A percentile compares a stretch with the other conserved stretches of the same genome.
Conservation (phyloP, 2,797 vertebrate genomes). For the Odontamblyopus lacepedii region DNA sequence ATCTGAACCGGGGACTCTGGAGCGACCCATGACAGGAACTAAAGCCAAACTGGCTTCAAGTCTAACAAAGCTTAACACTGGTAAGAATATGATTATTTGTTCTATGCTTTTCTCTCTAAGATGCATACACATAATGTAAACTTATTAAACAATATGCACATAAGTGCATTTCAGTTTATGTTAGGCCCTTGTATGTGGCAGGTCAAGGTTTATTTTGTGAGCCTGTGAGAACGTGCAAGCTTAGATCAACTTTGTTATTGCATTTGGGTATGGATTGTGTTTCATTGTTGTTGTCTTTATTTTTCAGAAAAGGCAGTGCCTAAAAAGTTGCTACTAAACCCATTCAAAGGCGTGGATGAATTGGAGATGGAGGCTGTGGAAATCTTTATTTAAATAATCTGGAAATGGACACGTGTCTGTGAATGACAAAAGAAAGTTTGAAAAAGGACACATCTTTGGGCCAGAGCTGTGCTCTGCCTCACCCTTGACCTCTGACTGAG, state of each 20-base stretch:
- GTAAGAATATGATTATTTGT: conserved; percentile 64
- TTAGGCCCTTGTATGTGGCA: conserved; percentile 32
- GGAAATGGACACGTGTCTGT: conserved; percentile 33
- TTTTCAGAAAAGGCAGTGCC: conserved; percentile 61
- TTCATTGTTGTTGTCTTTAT: conserved; percentile 1
- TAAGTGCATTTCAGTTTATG: conserved; percentile 2
- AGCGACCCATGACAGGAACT: conserved; percentile 57
- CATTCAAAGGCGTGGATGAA: conserved; percentile 72
- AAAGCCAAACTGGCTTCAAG: conserved; percentile 56
- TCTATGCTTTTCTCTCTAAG: conserved; percentile 15
- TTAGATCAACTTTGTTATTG: conserved; percentile 42
- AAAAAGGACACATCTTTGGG: conserved; percentile 50
- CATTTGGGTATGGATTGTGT: neutral
- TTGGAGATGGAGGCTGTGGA: conserved; percentile 79
- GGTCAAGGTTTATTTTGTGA: conserved; percentile 62
- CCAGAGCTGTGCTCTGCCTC: conserved; percentile 71
- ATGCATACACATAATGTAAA: neutral
- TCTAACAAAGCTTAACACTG: conserved; percentile 60
- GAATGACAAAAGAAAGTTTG: conserved; percentile 47
- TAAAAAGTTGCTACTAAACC: conserved; percentile 60
- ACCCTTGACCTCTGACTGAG: conserved; percentile 45
- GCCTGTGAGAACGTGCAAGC: conserved; percentile 55
- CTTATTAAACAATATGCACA: neutral
- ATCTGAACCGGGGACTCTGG: conserved; percentile 77
- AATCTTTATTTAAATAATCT: conserved; percentile 80